Evolutionary conservation across 2,797 vertebrate species (phyloP).

Genomic region (Valencia hispanica): DNA sequence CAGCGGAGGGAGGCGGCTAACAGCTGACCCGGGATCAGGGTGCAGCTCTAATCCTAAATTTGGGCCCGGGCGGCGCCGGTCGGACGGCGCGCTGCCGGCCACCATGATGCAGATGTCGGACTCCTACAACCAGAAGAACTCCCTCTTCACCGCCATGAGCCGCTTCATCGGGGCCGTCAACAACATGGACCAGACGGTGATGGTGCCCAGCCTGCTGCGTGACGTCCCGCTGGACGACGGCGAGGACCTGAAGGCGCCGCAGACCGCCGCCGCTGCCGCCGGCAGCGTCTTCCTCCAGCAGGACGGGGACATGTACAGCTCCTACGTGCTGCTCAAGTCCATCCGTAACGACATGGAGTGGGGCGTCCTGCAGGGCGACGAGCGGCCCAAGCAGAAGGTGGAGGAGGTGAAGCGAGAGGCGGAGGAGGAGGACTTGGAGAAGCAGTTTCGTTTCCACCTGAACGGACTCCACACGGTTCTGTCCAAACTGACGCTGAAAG

Average conservation of each 20-base stretch:
- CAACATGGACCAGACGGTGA: slow-evolving; percentile 97
- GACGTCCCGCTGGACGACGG: slow-evolving; percentile 87
- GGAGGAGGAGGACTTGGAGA: slow-evolving; percentile 89
- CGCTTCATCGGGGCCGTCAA: slow-evolving; percentile 93
- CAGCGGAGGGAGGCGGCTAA: no score
- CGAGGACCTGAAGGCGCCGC: slow-evolving; percentile 56
- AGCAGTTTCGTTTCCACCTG: slow-evolving; percentile 91
- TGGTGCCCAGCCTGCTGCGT: slow-evolving; percentile 92
- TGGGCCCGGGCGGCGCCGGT: slow-evolving; percentile 8
- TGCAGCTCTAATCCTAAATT: slow-evolving; percentile 60
- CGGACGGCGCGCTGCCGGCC: neutral
- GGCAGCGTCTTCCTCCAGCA: slow-evolving; percentile 76
- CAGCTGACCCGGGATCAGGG: slow-evolving; percentile 26
- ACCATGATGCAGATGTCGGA: slow-evolving; percentile 90
- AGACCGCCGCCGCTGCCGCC: slow-evolving; percentile 24
- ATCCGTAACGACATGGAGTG: slow-evolving; percentile 94
- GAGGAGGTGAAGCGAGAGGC: slow-evolving; percentile 51
- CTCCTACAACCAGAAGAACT: slow-evolving; percentile 90
- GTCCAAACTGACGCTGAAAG: slow-evolving; percentile 89
- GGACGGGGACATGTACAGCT: slow-evolving; percentile 90
- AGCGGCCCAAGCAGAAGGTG: slow-evolving; percentile 68
- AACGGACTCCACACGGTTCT: slow-evolving; percentile 89
- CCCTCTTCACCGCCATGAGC: slow-evolving; percentile 91
- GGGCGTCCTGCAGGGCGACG: slow-evolving; percentile 85
- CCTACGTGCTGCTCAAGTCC: slow-evolving; percentile 91